These are phyloP conservation scores for Percopsis omiscomaycus DNA, from an alignment of 2,797 vertebrate genomes.

Conservation along the genomic window DNA sequence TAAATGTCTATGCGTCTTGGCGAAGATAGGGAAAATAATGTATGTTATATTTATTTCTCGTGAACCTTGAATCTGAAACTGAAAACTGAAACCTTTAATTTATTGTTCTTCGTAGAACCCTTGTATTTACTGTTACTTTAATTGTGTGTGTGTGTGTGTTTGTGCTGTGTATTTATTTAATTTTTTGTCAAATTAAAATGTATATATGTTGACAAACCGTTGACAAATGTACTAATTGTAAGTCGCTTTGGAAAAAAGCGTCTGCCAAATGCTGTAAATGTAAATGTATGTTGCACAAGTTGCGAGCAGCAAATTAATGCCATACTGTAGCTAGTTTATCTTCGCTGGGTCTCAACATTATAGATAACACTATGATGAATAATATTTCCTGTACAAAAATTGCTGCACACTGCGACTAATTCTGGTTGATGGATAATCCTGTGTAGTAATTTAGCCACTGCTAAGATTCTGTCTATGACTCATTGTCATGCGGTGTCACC, in stretches of 20 bases:
- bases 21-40: background rate
- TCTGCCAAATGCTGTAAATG: too few species aligned
- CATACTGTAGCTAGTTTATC: background rate
- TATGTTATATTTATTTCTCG: background rate
- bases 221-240: too few species aligned
- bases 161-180: background rate
- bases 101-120: background rate
- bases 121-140: background rate
- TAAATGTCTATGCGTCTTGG: conserved; percentile 8
- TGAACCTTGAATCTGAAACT: too few species aligned
- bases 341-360: conserved; percentile 8
- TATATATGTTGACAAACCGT: conserved; percentile 1
- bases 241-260: too few species aligned
- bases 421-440: conserved; percentile 1
- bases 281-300: background rate
- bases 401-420: background rate
- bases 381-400: background rate
- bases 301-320: background rate
- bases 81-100: background rate
- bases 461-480: conserved; percentile 3
- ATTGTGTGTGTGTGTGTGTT: background rate
- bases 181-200: background rate
- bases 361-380: background rate
- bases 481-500: background rate
- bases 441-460: conserved; percentile 1